Evolutionary conservation across 1,140 invertebrate species (phyloP), one percentile per base, ranked within the genome.

Genomic region (Sitophilus oryzae): DNA sequence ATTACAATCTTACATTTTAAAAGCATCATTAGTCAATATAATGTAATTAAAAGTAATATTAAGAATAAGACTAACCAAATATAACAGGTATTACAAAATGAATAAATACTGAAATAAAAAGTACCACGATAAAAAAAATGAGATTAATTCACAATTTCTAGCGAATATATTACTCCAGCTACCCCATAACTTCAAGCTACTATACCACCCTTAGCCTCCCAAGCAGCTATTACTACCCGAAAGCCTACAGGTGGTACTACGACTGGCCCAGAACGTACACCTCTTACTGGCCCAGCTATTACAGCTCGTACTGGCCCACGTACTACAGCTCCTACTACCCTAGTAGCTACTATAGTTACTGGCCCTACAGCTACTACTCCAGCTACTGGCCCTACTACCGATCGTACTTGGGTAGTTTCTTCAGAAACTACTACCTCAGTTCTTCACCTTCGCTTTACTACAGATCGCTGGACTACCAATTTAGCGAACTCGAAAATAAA

Each of bases 171-270:
- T 63, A 65, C 56, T 44, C 56, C 34, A 54, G 57, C 43, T 59
- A 65, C 38, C 63, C 63, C 23, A 63, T 63, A 48, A 30, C 53
- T 40, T 53, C 61, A 22, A 61, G 62, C 57, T 62, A 61, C 45
- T 63, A 63, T 43, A 52, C 30, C 10, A 54, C 56, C 11, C 50
- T 60, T 36, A 62, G 53, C 30, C 45, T 62, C 20, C 56, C 61
- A 14, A 63, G 49, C 52, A 41, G 50, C 38, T 51, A 41, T 6
- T 62, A 58, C 38, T 61, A 52, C 15, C 61, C 61, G 1, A 63
- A 56, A 45, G 23, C 47, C 9, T 53, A 56, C 46, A 42, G 56
- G 16, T 59, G 56, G 59, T 54, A 54, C 49, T 65, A 63, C 47
- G 47, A 52, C 37, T 61, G 54, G 54, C 55, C 59, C 14, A 61